Base-by-base conservation (phyloP, 2,888 invertebrate genomes). In the Meiosimyza decipiens region DNA sequence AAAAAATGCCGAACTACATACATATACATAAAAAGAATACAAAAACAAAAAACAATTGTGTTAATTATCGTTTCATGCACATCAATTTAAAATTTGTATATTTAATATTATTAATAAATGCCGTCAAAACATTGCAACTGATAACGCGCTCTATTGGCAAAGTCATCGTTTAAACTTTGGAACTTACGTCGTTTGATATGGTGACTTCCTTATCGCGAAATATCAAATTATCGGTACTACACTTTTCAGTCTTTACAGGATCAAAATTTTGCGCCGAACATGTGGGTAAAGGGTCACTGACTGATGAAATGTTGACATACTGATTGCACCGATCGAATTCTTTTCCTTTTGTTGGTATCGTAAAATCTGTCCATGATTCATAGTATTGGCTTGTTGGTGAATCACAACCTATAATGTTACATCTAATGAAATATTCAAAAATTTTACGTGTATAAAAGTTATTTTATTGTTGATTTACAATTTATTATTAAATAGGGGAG, bases 131-230 rank as follows among this genome's bases (percentile, higher is more conserved):
- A 40, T 40, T 40, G 40, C 40, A 40, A 40, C 28, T 9, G 60
- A 60, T 12, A 60, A 33, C 40, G n/a, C 16, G 40, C 40, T 40
- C 9, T 40, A 7, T 40, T 40, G 1, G 40, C 40, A 9, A 40
- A 40, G 6, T 40, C 9, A 9, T 40, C 28, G 11, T 6, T 40
- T 71, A 51, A 52, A 74, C 77, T 77, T 80, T 79, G 64, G 68
- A 76, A 88, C 89, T 89, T 79, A 93, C 92, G 88, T 92, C 92
- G 79, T 90, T 91, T 0, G 89, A 89, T 76, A 93, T 90, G 63
- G 92, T 91, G 66, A 89, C 87, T 81, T 90, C 89, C 62, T 84
- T 78, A 79, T 90, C 87, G 77, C 90, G 90, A 80, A 90, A 92
- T 33, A 91, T 81, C 74, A 91, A 86, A 47, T 81, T 77, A n/a